phyloP scores from a whole-genome alignment of 2,797 vertebrate genomes.

The Bradypodion pumilum region DNA sequence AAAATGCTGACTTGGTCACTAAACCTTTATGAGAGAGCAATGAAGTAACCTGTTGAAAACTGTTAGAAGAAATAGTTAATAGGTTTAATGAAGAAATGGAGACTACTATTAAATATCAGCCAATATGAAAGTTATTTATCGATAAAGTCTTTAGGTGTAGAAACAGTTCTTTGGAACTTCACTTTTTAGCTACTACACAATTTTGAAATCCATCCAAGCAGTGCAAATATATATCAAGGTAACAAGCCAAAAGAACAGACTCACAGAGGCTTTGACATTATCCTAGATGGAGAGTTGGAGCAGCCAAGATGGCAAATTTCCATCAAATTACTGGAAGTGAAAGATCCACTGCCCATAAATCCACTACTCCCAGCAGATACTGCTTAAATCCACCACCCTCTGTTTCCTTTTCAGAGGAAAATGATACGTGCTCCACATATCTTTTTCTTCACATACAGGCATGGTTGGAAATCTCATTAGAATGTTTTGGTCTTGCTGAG shows the following conservation, averaged over 20 bases:
- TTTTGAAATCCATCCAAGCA: background rate
- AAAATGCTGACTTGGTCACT: background rate
- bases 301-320: conserved; percentile 29
- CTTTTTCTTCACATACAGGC: background rate
- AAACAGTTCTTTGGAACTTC: background rate
- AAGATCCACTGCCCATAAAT: background rate
- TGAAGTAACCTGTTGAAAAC: conserved; percentile 30
- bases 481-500: background rate
- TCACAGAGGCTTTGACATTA: conserved; percentile 30
- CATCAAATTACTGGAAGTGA: conserved; percentile 33
- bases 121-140: conserved; percentile 9
- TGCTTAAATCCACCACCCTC: conserved; percentile 16
- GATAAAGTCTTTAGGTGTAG: background rate
- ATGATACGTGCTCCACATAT: too few species aligned
- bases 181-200: background rate
- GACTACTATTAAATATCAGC: background rate
- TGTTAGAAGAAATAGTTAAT: conserved; percentile 18
- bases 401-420: background rate
- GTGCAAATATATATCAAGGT: conserved; percentile 8
- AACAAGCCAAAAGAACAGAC: conserved; percentile 13
- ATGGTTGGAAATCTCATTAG: background rate
- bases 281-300: conserved; percentile 13
- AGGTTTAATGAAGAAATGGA: background rate
- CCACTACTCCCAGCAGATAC: background rate
- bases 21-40: conserved; percentile 39